Conservation (phyloP, 2,113 vertebrate genomes). For the Vombatus ursinus region DNA sequence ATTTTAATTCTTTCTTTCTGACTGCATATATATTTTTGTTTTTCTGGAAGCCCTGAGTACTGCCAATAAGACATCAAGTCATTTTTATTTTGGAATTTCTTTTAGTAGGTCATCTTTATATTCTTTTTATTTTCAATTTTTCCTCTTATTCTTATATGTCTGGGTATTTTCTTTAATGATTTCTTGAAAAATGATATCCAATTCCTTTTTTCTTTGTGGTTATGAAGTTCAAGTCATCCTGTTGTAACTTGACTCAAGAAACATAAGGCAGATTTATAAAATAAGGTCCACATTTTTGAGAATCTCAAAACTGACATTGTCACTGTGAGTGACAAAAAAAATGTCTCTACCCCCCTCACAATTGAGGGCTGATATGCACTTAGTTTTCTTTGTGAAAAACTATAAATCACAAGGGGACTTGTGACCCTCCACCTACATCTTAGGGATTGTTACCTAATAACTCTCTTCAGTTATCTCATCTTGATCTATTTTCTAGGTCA, state of each 20-base stretch:
- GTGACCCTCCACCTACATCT: not conserved
- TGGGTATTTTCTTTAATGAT: not conserved
- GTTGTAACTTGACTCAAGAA: not conserved
- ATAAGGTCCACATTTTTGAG: not conserved
- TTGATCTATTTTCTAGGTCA: not conserved
- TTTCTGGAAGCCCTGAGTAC: not conserved
- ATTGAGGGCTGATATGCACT: accelerated
- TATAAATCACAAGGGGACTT: not conserved
- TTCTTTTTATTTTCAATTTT: not conserved
- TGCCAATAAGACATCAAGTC: not conserved
- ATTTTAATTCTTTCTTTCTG: not conserved
- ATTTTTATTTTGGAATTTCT: not conserved
- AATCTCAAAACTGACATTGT: not conserved
- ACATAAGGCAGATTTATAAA: not conserved
- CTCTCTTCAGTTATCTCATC: not conserved
- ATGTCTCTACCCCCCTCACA: accelerated
- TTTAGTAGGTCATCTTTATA: not conserved
- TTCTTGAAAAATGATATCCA: not conserved
- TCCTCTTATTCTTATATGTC: not conserved
- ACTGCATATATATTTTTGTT: not conserved
- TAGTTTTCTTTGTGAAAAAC: not conserved
- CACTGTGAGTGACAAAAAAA: not conserved
- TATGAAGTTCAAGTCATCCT: not conserved
- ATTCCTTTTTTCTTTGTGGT: not conserved
- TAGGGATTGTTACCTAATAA: not conserved